These are phyloP conservation scores for Agrochola litura DNA, from an alignment of 2,888 invertebrate genomes.

Conservation along the genomic window DNA sequence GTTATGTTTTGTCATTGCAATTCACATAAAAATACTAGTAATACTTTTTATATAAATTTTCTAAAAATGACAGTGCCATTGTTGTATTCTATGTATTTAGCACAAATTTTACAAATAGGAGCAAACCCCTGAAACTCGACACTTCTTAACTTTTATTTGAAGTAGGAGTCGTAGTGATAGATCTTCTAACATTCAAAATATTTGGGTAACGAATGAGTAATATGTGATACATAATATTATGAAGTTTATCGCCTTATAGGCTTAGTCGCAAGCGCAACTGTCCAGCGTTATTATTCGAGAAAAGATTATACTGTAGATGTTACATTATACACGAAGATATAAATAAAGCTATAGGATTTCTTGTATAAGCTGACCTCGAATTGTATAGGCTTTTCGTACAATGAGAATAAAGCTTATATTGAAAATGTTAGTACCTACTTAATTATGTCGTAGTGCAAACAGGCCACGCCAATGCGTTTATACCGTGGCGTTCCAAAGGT, in stretches of 20 bases:
- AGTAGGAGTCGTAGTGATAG: slow-evolving; percentile 46
- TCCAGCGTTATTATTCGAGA: too few relatives aligned
- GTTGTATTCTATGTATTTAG: slow-evolving; percentile 32
- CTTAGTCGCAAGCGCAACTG: slow-evolving; percentile 12
- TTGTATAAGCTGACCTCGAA: background rate
- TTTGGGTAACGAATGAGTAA: slow-evolving; percentile 10
- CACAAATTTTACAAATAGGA: slow-evolving; percentile 47
- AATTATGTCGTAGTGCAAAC: background rate
- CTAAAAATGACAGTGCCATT: slow-evolving; percentile 48
- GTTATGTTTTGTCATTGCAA: slow-evolving; percentile 24
- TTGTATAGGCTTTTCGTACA: background rate
- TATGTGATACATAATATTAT: slow-evolving; percentile 16
- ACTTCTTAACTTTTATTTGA: slow-evolving; percentile 46
- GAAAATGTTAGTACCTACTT: too few relatives aligned
- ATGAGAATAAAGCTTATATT: background rate
- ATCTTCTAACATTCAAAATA: slow-evolving; percentile 39
- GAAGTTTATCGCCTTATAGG: slow-evolving; percentile 18
- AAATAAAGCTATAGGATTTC: background rate
- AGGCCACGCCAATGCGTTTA: background rate
- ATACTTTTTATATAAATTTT: slow-evolving; percentile 22
- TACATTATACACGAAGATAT: too few relatives aligned
- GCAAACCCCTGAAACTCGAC: slow-evolving; percentile 20
- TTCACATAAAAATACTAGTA: slow-evolving; percentile 9
- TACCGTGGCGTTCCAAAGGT: background rate
- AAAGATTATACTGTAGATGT: too few relatives aligned